Percentiles rank a stretch among this genome's conserved stretches.
phyloP scores from a whole-genome alignment of 1,140 invertebrate genomes.

The Monochamus saltuarius region DNA sequence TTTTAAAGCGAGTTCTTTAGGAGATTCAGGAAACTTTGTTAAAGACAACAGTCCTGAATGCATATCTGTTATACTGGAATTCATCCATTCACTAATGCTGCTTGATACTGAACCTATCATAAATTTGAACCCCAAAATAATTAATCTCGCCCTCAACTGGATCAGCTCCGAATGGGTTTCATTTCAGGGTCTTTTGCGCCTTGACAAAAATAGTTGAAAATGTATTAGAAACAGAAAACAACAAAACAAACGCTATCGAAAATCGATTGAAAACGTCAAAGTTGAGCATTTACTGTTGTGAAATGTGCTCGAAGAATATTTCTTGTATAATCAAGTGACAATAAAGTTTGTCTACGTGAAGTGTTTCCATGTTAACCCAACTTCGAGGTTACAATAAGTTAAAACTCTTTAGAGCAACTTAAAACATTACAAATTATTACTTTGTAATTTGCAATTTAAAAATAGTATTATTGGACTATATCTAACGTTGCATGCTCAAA shows the following conservation, averaged over 20 bases:
- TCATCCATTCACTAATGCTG: constrained; percentile 55
- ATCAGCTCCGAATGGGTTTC: constrained; percentile 46
- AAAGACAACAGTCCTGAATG: constrained; percentile 51
- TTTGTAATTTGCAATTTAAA: no score
- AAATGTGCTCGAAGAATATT: no score
- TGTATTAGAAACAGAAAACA: constrained; percentile 2
- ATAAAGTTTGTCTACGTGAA: no score
- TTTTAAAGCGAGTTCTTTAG: not conserved
- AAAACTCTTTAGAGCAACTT: no score
- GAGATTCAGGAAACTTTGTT: not conserved
- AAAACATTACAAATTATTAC: no score
- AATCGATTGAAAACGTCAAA: no score
- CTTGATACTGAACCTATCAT: constrained; percentile 50
- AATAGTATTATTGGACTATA: no score
- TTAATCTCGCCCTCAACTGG: constrained; percentile 54
- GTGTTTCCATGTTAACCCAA: no score
- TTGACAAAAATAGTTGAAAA: constrained; percentile 40
- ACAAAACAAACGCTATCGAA: constrained; percentile 32
- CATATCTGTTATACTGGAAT: constrained; percentile 55
- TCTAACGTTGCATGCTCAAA: no score
- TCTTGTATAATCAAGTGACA: no score
- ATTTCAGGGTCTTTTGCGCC: constrained; percentile 38
- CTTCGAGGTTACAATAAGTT: no score
- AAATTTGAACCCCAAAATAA: constrained; percentile 50
- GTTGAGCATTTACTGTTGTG: no score